Evolutionary conservation across 2,888 invertebrate species (phyloP), one percentile per base, ranked within the genome.

Genomic region (Andrena dorsata): DNA sequence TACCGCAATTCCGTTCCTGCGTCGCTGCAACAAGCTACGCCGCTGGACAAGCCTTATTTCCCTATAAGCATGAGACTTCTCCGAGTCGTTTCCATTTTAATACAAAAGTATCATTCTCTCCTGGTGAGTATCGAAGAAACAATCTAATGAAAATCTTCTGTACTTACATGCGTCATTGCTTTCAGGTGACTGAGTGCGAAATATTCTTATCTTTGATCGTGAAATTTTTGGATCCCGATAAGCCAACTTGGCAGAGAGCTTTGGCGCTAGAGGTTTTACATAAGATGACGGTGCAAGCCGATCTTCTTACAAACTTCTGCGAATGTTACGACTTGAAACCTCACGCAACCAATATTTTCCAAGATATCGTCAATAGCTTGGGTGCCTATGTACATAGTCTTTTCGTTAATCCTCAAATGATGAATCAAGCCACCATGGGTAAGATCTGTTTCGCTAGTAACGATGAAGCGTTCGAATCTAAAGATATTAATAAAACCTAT

Each of bases 191-290:
- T 0, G 99, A 99, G 94, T 99, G 99, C 94, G 99, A 99, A 95
- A 99, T 99, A 92, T 99, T 99, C 94, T 95, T 99, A 60, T 99
- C 99, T 0, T 95, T 99, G 69, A 97, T 99, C 71, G 98, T 99
- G 51, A 99, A 99, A 94, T 99, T 99, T 94, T 95, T 99, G 93
- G 99, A 99, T 93, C 97, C 98, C 0, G 99, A 99, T 93, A 98
- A 99, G 94, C 98, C 98, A 2, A 95, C 97, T 84, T 99, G 99
- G 99, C 99, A 99, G 94, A 95, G 99, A 76, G 98, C 98, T 1
- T 94, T 99, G 69, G 99, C 99, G 0, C 94, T 99, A 23, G 99
- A 99, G 95, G 99, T 99, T 2, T 95, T 99, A 61, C 98, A 99
- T 93, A 98, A 98, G 94, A 97, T 99, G 95, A 97, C 97, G 0